These are phyloP conservation scores for Boloria euphrosyne DNA, from an alignment of 2,888 invertebrate species.

Conservation along the genomic window DNA sequence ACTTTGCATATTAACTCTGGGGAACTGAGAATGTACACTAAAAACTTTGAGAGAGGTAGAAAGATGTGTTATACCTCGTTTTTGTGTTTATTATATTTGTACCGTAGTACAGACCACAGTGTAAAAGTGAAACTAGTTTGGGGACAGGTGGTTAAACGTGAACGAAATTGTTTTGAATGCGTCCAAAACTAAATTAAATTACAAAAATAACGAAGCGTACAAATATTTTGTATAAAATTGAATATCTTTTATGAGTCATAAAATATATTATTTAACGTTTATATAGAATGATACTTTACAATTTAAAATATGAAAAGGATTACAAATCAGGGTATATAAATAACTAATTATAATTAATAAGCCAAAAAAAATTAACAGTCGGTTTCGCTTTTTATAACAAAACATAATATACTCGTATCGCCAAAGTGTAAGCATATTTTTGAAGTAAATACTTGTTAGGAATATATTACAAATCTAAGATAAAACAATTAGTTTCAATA, in stretches of 20 bases:
- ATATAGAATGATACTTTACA: too few relatives aligned
- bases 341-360: too few relatives aligned
- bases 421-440: not conserved
- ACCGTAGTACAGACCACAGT: conserved; percentile 31
- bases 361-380: too few relatives aligned
- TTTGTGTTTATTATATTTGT: conserved; percentile 35
- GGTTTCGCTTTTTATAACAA: too few relatives aligned
- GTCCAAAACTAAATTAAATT: conserved; percentile 25
- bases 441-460: not conserved
- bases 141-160: conserved; percentile 39
- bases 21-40: conserved; percentile 37
- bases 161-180: conserved; percentile 39
- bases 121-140: conserved; percentile 41
- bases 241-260: not conserved
- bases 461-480: not conserved
- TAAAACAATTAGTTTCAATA: conserved; percentile 6
- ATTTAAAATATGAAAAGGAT: too few relatives aligned
- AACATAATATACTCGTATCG: too few relatives aligned
- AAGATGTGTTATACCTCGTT: conserved; percentile 35
- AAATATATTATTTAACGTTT: too few relatives aligned
- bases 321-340: too few relatives aligned
- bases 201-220: conserved; percentile 19
- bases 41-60: conserved; percentile 37
- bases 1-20: conserved; percentile 15
- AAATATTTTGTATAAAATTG: not conserved